Evolutionary conservation across 2,113 vertebrate genomes (phyloP).

Genomic region (Podarcis raffonei): DNA sequence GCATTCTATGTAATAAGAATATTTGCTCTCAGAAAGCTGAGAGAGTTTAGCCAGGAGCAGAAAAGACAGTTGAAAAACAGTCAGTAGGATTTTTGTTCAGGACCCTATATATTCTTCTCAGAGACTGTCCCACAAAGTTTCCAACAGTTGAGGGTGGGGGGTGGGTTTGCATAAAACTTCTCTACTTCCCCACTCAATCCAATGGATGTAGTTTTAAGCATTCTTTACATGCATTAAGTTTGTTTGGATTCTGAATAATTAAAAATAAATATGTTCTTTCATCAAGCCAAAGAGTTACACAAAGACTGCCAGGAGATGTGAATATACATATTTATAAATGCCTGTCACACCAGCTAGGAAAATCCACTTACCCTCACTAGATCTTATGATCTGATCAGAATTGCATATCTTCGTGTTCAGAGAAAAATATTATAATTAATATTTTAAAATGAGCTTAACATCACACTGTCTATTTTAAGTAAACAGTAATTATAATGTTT

Average conservation of each 20-base stretch:
- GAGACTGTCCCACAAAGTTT: neutral
- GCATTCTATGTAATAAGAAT: no score
- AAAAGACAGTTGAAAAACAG: no score
- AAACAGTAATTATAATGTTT: constrained; percentile 37
- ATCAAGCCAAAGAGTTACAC: neutral
- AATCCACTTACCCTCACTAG: constrained; percentile 9
- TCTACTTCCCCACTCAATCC: neutral
- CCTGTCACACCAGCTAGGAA: neutral
- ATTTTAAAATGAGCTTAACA: constrained; percentile 20
- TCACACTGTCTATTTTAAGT: constrained; percentile 11
- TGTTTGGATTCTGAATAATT: constrained; percentile 10
- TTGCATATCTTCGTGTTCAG: neutral
- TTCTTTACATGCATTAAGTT: neutral
- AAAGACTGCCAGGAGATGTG: neutral
- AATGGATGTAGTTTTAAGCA: neutral
- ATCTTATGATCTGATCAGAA: constrained; percentile 14
- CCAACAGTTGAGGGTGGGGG: neutral
- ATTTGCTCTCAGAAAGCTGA: no score
- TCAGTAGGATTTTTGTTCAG: neutral
- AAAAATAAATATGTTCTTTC: constrained; percentile 19
- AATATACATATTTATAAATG: neutral
- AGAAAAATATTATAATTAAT: constrained; percentile 2
- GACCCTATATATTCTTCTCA: neutral
- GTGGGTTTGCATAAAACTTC: neutral
- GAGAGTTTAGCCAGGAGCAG: neutral